Evolutionary conservation across 2,888 invertebrate genomes (phyloP).

Genomic region (Pantelozetes paolii): DNA sequence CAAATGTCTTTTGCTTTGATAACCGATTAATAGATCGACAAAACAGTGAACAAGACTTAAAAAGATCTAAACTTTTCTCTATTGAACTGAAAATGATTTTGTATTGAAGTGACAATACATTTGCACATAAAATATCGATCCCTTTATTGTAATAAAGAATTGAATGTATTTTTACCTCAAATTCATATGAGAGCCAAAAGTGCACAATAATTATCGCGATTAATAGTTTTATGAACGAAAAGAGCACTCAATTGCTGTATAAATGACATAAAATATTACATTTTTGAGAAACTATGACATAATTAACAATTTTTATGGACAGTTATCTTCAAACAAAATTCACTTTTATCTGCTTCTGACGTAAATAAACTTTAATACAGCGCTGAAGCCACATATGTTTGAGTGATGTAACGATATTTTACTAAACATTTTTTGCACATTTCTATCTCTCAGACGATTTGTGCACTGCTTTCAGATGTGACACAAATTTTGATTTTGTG

Average conservation of each 20-base stretch:
- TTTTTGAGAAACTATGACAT: neutral
- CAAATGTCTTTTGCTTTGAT: too few species aligned
- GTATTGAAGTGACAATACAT: too few species aligned
- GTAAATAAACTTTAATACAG: neutral
- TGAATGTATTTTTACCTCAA: neutral
- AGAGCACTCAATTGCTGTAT: neutral
- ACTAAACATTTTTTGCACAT: neutral
- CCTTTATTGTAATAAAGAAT: neutral
- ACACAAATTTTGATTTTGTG: neutral
- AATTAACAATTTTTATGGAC: neutral
- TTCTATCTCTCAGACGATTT: neutral
- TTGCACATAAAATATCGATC: constrained; percentile 6
- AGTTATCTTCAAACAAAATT: neutral
- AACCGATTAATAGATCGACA: too few species aligned
- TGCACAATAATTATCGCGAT: neutral
- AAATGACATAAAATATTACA: neutral
- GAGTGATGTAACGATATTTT: neutral
- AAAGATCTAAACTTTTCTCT: too few species aligned
- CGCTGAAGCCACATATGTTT: neutral
- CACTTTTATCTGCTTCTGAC: neutral
- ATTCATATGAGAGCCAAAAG: neutral
- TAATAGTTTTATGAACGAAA: neutral
- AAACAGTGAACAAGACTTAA: too few species aligned
- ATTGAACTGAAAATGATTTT: too few species aligned
- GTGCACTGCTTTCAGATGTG: neutral